Base-by-base conservation (phyloP, 2,797 vertebrate genomes). In the Peromyscus melanophrys region DNA sequence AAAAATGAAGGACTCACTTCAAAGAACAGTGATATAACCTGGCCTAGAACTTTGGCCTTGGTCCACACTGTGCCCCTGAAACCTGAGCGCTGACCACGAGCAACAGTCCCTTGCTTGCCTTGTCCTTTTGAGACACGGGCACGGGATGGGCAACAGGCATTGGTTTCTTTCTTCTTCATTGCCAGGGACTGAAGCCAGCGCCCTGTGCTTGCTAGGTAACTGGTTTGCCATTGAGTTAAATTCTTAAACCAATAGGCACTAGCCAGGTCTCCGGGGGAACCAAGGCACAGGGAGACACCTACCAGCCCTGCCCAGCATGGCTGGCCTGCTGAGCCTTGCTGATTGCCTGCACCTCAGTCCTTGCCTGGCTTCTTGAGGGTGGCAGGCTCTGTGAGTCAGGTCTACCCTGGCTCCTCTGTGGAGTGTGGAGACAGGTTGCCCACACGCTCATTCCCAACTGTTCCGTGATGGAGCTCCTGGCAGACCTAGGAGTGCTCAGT, bases 71-170 rank as follows among this genome's bases (percentile, higher is more conserved):
- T 55, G 46, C 46, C n/a, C 46, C 67, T 55, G 65, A 69, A 86
- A 46, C 37, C 84, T 3, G 6, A 34, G 12, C 0, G 21, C 13
- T 46, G 25, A 3, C 37, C 0, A 0, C 0, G 2, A 0, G 6
- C 16, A 27, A 25, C 4, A 4, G 2, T 13, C 0, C 2, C 2
- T 4, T 0, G 12, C 31, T 25, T 9, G 13, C 19, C 4, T 43
- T 2, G 49, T 1, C 13, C 14, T 65, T 63, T 78, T n/a, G 40
- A 63, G 59, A 23, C 34, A 52, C 0, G 5, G 82, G 23, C 59
- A n/a, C 52, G 59, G 16, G 59, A 27, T 65, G 23, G 75, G 31
- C 23, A 65, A 82, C 31, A 13, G 65, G 46, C 13, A 3, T 4
- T 11, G n/a, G 34, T 52, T n/a, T 86, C 65, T 69, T 85, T 23